Base-by-base conservation (phyloP, 2,888 invertebrate genomes). In the Tetheella fluctuosa region DNA sequence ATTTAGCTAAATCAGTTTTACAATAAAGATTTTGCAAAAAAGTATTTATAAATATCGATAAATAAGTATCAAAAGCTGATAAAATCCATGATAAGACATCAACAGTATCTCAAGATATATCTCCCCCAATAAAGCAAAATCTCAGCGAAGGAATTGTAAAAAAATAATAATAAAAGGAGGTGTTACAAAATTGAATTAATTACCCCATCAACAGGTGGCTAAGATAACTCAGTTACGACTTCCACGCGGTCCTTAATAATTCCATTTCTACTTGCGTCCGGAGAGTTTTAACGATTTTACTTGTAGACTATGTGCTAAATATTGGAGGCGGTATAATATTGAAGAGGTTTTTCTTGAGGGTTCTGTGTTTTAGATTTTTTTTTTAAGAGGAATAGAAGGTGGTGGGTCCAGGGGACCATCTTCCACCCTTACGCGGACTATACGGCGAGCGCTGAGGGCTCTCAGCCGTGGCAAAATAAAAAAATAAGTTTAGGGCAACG, bases 141-240 rank as follows among this genome's bases (percentile, higher is more conserved):
- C 78, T 73, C 71, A 73, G 66, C 48, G 48, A 48, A 71, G 61
- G 69, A 66, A 65, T 69, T 62, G 67, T 59, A 20, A 48, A 20
- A 48, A 48, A 20, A 48, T 15, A 42, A 42, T 25, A 25, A 17
- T 20, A 68, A 72, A 75, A 78, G 76, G 73, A 73, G 79, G 65
- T 68, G 67, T 76, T 69, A 71, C 68, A 69, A 85, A 87, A 91
- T 90, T 83, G 86, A 90, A 91, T 91, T 88, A 91, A 91, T 91
- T 90, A 91, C 72, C 65, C 73, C 74, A 80, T 86, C 90, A 90
- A 91, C 91, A 91, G 91, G 90, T 91, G 85, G 84, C 66, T 70
- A 70, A 82, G 84, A 85, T 87, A 88, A 89, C 82, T 85, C 74
- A 68, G 80, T 86, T 84, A 72, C 79, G 71, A 73, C 77, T 83